Percentiles rank a stretch among this genome's conserved stretches.
These are phyloP conservation scores for Gobionotothen gibberifrons DNA, from an alignment of 2,797 vertebrate genomes.

Conservation along the genomic window DNA sequence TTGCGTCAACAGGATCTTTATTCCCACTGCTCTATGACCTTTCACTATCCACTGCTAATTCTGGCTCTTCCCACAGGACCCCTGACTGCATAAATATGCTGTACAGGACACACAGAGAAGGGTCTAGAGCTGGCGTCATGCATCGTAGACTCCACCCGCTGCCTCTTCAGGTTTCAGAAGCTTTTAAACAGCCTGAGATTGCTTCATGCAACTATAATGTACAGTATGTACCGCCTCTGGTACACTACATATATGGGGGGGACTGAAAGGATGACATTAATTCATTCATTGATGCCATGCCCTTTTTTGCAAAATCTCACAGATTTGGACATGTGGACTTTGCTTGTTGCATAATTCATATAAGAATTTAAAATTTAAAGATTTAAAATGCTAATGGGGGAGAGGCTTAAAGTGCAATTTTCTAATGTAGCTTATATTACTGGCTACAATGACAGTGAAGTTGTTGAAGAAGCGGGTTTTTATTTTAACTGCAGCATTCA, in stretches of 20 bases:
- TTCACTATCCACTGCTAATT: constrained; percentile 81
- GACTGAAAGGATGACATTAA: constrained; percentile 31
- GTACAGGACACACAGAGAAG: constrained; percentile 55
- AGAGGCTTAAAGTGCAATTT: not conserved
- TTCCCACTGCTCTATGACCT: constrained; percentile 81
- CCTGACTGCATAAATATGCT: constrained; percentile 70
- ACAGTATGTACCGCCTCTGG: constrained; percentile 20
- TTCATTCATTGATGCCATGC: constrained; percentile 36
- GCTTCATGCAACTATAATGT: constrained; percentile 58
- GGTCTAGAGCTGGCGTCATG: constrained; percentile 34
- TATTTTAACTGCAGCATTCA: not conserved
- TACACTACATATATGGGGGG: not conserved
- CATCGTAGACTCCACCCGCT: constrained; percentile 43
- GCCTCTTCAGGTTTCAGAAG: constrained; percentile 36
- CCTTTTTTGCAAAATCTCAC: constrained; percentile 23
- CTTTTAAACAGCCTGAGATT: constrained; percentile 43
- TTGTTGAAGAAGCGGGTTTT: not conserved
- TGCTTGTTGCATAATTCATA: constrained; percentile 20
- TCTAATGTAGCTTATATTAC: constrained; percentile 1
- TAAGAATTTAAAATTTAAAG: constrained; percentile 31
- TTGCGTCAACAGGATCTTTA: constrained; percentile 75
- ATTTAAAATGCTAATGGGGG: constrained; percentile 27
- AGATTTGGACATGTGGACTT: constrained; percentile 12
- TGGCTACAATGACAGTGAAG: not conserved
- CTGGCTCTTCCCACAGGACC: constrained; percentile 79